Base-by-base conservation (phyloP, 2,888 invertebrate genomes). In the Scrobipalpa costella region DNA sequence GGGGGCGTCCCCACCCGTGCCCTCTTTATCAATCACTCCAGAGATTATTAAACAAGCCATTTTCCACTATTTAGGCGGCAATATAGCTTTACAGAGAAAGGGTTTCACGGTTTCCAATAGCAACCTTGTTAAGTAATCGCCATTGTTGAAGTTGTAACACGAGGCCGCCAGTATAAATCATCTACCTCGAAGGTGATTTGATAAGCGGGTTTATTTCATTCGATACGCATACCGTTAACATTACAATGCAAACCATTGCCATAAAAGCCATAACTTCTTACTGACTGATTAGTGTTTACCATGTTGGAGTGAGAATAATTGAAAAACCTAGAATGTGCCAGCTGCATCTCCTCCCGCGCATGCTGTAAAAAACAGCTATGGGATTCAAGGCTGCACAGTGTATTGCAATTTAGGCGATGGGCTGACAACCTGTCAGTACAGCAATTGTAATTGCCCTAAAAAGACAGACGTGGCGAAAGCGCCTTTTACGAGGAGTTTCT, bases 11-110 rank as follows among this genome's bases (percentile, higher is more conserved):
- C 61, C 61, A 63, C 68, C 66, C 63, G 69, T 68, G 69, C 72
- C 74, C 70, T 73, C 76, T 79, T 80, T 83, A 85, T 84, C 81
- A 85, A 84, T 83, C 82, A 83, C 80, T 80, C 73, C 71, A 73
- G 74, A 75, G 78, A 80, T 80, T 77, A 77, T 74, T 75, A 78
- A 68, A 81, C 74, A 74, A 71, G 67, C 67, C 65, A 69, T 65
- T 69, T 69, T 76, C 69, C 65, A 66, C 65, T 69, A 67, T 62
- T 62, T 55, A 55, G 55, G 21, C 49, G 55, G 21, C 49, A 2
- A 27, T 8, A 59, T 27, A 33, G 38, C 8, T 57, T 57, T 57
- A 15, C 7, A 40, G 40, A 1, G 40, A 44, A 27, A 34, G 40
- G 58, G 58, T 40, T 58, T 58, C 17, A 40, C 9, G 58, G 40